Conservation (phyloP, 2,797 vertebrate species). For the Cyprinella venusta region DNA sequence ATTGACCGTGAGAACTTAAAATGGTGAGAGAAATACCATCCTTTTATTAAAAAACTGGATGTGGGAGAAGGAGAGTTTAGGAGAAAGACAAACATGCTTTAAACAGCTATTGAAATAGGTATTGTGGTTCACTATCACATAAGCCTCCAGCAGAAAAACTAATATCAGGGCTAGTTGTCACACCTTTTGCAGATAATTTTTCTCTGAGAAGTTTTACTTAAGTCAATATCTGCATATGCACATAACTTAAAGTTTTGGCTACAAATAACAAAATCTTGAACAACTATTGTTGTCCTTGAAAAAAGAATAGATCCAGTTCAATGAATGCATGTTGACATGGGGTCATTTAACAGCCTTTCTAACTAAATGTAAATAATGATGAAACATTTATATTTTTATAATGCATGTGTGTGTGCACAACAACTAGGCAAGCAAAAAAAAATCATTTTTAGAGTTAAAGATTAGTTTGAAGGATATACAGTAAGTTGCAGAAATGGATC, state of each 20-base stretch:
- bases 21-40: constrained; percentile 53
- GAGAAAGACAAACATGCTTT: constrained; percentile 32
- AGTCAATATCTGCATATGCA: not conserved
- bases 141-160: constrained; percentile 7
- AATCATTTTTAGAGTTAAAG: not conserved
- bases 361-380: not conserved
- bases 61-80: constrained; percentile 48
- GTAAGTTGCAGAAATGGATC: not conserved
- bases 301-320: not conserved
- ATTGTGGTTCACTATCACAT: not conserved
- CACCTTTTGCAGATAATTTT: not conserved
- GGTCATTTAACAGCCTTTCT: not conserved
- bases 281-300: not conserved
- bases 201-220: not conserved
- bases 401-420: not conserved
- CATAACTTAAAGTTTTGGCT: not conserved
- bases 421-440: not conserved
- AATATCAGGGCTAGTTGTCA: constrained; percentile 21
- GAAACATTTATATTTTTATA: not conserved
- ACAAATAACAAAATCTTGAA: not conserved
- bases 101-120: not conserved
- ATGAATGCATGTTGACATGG: not conserved
- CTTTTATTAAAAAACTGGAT: constrained; percentile 58
- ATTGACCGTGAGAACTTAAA: constrained; percentile 54
- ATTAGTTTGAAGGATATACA: not conserved